phyloP scores from a whole-genome alignment of 2,797 vertebrate species.

The Mus caroli region DNA sequence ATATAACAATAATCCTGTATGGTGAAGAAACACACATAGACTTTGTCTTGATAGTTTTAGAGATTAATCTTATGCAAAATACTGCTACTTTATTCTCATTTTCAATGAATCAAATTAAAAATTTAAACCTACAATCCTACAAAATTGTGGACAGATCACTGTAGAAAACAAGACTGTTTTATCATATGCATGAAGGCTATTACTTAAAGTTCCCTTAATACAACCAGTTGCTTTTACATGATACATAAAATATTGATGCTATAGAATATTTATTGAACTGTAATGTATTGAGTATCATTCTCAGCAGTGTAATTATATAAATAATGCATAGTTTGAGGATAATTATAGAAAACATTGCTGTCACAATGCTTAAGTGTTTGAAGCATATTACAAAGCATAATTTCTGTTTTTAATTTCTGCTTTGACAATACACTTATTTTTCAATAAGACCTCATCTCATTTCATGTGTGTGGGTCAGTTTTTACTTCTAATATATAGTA shows the following conservation, averaged over 20 bases:
- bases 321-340: neutral
- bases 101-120: neutral
- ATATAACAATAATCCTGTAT: neutral
- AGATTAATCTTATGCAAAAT: neutral
- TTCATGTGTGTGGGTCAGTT: neutral
- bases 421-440: neutral
- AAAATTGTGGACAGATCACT: neutral
- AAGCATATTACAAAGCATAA: neutral
- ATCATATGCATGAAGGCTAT: neutral
- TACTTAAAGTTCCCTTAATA: neutral
- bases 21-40: neutral
- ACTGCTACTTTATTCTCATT: neutral
- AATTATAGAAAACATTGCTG: neutral
- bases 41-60: neutral
- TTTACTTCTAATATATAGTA: too few relatives aligned
- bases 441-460: neutral
- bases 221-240: neutral
- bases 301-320: neutral
- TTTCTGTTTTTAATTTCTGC: neutral
- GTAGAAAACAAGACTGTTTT: neutral
- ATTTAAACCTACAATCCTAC: neutral
- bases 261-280: neutral
- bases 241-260: neutral
- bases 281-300: neutral
- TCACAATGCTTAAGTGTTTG: neutral